Evolutionary conservation across 2,888 invertebrate genomes (phyloP), one percentile per base, ranked within the genome.

Genomic region (Junonia oenone): DNA sequence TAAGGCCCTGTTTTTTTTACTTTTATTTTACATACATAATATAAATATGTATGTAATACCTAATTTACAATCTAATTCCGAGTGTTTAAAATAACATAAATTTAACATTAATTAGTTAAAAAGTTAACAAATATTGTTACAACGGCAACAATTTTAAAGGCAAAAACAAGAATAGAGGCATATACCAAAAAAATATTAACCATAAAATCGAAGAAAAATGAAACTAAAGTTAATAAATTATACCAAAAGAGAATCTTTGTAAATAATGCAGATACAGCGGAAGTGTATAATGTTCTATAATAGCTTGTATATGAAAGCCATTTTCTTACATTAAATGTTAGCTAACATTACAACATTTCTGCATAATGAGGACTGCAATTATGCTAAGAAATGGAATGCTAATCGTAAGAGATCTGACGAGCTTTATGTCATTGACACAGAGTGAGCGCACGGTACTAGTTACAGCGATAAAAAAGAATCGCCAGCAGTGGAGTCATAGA

Each of bases 281-380:
- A 55, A 58, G 55, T 60, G 58, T 47, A 50, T 53, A 60, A 60
- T 58, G 33, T 51, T 40, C 45, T 46, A 22, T 59, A 59, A 56
- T 56, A 50, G 46, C 56, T 45, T 46, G 55, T 55, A 58, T 45
- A 55, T 45, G 37, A 55, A 60, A 58, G 51, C 46, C 46, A 58
- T 60, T 52, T 55, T 60, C 60, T 58, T 55, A 46, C 55, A 49
- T 60, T 58, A 55, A 58, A 55, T 43, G 49, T 58, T 60, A 60
- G 55, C 60, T 60, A 55, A 55, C 58, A 55, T 60, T 55, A 58
- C 59, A 47, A 51, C 58, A 60, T 60, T 60, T 60, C 50, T 60
- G 60, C 60, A 60, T 60, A 60, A 60, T 60, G 50, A 51, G 14
- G 31, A 17, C 43, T 26, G 54, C 55, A 60, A 60, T 60, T 60